Conservation (phyloP, 1,140 invertebrate genomes). For the Drosophila ficusphila region DNA sequence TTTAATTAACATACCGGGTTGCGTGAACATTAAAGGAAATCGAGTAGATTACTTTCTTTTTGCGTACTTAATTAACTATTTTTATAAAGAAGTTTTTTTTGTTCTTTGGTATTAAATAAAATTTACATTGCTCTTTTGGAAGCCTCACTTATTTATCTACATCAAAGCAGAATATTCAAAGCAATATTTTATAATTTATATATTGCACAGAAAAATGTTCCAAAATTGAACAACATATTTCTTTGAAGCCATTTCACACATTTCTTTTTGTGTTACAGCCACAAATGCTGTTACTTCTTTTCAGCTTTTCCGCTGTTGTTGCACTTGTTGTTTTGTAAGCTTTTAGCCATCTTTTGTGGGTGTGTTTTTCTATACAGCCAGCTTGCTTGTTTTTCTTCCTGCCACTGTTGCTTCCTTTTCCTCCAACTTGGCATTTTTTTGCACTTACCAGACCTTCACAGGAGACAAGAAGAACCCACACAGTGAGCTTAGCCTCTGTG, state of each 20-base stretch:
- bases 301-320: constrained; percentile 10
- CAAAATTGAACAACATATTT: neutral
- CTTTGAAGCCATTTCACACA: neutral
- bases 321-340: constrained; percentile 42
- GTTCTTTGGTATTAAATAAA: too few species aligned
- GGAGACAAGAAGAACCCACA: constrained; percentile 5
- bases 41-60: too few species aligned
- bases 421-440: constrained; percentile 16
- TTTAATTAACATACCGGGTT: constrained; percentile 26
- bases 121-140: too few species aligned
- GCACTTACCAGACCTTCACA: constrained; percentile 15
- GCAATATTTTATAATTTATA: too few species aligned
- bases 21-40: neutral
- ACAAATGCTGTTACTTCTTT: constrained; percentile 23
- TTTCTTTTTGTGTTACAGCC: constrained; percentile 30
- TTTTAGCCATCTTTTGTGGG: constrained; percentile 60
- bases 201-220: neutral
- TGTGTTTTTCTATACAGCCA: constrained; percentile 28
- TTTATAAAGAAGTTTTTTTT: neutral
- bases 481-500: constrained; percentile 23
- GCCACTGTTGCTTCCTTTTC: constrained; percentile 22
- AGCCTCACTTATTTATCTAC: too few species aligned
- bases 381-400: constrained; percentile 22
- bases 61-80: too few species aligned
- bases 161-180: too few species aligned